Base-by-base conservation (phyloP, 1,140 invertebrate species). In the Musca vetustissima region DNA sequence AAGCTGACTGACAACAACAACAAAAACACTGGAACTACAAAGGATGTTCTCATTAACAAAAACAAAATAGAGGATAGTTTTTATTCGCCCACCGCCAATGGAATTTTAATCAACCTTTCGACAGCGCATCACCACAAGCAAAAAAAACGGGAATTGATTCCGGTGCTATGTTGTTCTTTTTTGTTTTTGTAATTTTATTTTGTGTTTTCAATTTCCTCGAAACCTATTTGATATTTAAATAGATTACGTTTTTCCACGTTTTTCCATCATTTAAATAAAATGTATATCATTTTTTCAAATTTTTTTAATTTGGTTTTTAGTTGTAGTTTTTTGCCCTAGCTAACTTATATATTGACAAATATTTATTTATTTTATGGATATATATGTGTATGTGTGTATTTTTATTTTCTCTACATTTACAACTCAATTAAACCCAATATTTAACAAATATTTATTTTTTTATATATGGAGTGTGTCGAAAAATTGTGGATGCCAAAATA, bases 51-150 rank as follows among this genome's bases (percentile, higher is more conserved):
- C 36, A 43, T 43, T 43, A 43, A 52, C 48, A n/a, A 49, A n/a
- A n/a, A n/a, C n/a, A 52, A 52, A 43, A 43, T 43, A 43, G 36
- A 52, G 49, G 49, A 52, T 52, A 52, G 21, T 52, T 52, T 52
- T 19, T 19, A 52, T 9, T 21, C 6, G 17, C 19, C 19, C 4
- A 21, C 17, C 49, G 21, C 17, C 17, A 52, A 59, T 32, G 55
- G 55, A 59, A 59, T 59, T 59, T 32, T 59, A 59, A 59, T 59
- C 15, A 36, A 59, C 55, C 55, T 4, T 32, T 59, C 28, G 32
- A 57, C 53, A 57, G n/a, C 53, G 25, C n/a, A 36, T 4, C 55
- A 59, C 11, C 14, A 59, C 6, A 15, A 57, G 14, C 14, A 8
- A 57, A 57, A 28, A 59, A 21, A 52, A 19, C 49, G 17, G n/a